Percentiles rank a stretch among this genome's conserved stretches.
Evolutionary conservation across 2,113 vertebrate genomes (phyloP).

Genomic region (Colossoma macropomum): DNA sequence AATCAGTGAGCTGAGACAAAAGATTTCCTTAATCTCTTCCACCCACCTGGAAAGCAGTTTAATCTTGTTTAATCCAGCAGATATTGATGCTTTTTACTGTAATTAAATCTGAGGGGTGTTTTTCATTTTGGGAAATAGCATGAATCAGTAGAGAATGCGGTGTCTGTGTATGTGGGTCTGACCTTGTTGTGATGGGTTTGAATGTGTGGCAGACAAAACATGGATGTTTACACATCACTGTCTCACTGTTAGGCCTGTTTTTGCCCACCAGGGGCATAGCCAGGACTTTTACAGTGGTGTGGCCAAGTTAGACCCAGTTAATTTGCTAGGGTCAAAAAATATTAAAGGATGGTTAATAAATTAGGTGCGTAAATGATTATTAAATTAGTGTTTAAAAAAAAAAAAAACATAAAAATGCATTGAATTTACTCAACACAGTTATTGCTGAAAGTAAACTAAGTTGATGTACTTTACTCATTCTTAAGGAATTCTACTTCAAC

Average conservation of each 20-base stretch:
- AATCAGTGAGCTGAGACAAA: background rate
- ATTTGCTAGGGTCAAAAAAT: too few species aligned
- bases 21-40: background rate
- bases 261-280: background rate
- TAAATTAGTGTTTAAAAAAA: too few species aligned
- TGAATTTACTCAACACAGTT: too few species aligned
- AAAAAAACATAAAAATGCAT: too few species aligned
- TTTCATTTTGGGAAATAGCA: background rate
- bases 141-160: background rate
- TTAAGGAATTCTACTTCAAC: too few species aligned
- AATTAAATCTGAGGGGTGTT: background rate
- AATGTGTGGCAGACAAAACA: slow-evolving; percentile 27
- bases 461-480: too few species aligned
- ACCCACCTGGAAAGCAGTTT: background rate
- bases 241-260: background rate
- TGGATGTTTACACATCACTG: background rate
- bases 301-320: too few species aligned
- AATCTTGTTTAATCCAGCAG: background rate
- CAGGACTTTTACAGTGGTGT: too few species aligned
- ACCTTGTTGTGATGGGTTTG: slow-evolving; percentile 16
- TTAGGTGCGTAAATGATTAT: too few species aligned
- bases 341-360: too few species aligned
- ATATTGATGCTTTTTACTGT: background rate
- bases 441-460: too few species aligned
- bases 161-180: background rate